Conservation (phyloP, 2,113 vertebrate genomes). For the Pseudorectes ferrugineus region DNA sequence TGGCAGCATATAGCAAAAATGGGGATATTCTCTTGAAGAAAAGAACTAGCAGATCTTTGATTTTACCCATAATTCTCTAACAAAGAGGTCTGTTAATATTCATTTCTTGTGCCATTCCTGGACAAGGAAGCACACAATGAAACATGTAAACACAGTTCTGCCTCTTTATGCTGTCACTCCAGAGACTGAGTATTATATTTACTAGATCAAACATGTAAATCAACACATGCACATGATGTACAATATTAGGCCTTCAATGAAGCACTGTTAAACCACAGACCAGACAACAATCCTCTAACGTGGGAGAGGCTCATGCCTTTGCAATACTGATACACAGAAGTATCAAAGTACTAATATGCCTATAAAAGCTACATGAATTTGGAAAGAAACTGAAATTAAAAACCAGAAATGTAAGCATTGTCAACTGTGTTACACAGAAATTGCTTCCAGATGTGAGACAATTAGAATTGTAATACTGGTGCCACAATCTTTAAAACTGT, state of each 20-base stretch:
- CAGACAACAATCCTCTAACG: neutral
- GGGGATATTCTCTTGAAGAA: neutral
- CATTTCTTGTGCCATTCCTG: neutral
- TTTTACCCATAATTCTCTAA: neutral
- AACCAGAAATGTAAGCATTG: neutral
- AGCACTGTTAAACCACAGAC: neutral
- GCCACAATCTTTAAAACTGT: neutral
- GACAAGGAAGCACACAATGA: neutral
- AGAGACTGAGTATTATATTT: neutral
- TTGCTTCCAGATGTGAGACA: neutral
- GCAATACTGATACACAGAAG: neutral
- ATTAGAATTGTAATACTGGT: neutral
- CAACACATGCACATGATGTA: neutral
- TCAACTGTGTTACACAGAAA: neutral
- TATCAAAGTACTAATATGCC: neutral
- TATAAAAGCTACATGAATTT: neutral
- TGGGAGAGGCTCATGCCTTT: neutral
- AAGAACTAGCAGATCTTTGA: neutral
- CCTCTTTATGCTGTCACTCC: neutral
- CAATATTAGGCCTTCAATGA: neutral
- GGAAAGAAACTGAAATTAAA: neutral
- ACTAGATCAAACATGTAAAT: neutral
- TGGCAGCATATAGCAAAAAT: neutral
- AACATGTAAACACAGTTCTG: neutral
- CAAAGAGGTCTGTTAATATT: neutral